Evolutionary conservation across 2,888 invertebrate genomes (phyloP), one percentile per base, ranked within the genome.

Genomic region (Eugnorisma glareosa): DNA sequence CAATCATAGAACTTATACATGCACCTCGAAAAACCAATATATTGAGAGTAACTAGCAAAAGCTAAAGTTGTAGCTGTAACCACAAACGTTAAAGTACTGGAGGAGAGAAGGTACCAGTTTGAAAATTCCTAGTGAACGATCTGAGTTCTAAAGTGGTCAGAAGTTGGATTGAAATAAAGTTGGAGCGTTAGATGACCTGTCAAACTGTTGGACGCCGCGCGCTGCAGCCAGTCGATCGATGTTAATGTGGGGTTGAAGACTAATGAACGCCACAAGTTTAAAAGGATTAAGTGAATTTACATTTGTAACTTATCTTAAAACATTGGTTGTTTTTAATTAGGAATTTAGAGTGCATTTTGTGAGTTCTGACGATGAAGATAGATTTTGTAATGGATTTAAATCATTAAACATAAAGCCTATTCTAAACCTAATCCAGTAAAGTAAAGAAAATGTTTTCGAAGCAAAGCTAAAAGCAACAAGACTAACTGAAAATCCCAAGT

Each of bases 141-240:
- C 77, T 43, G 67, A 86, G 76, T 73, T 75, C 72, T 15, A 66
- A 84, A 82, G 83, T 81, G 77, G 69, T 75, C 57, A 70, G 35
- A 73, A 81, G 79, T 84, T 37, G 61, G 35, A 81, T 84, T 86
- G 73, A 83, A 87, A 84, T 82, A 75, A 88, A 86, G 82, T 87
- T 86, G 13, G 64, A 28, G 67, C 64, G 70, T 77, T 84, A 76
- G 69, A 71, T 74, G 69, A 81, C 66, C 76, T 61, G 80, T 71
- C 84, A 81, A 86, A 79, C 77, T 71, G 78, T 61, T 37, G 40
- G 64, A 73, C 18, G 73, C 8, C 79, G 71, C 66, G 71, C 18
- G 73, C 8, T 83, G 71, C 66, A 75, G 2, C 10, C 48, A 54
- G 35, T 73, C 40, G 13, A 57, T 35, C 31, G 63, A 67, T 66